These are phyloP conservation scores for Nautilus pompilius DNA, from an alignment of 1,140 invertebrate species.

Conservation along the genomic window DNA sequence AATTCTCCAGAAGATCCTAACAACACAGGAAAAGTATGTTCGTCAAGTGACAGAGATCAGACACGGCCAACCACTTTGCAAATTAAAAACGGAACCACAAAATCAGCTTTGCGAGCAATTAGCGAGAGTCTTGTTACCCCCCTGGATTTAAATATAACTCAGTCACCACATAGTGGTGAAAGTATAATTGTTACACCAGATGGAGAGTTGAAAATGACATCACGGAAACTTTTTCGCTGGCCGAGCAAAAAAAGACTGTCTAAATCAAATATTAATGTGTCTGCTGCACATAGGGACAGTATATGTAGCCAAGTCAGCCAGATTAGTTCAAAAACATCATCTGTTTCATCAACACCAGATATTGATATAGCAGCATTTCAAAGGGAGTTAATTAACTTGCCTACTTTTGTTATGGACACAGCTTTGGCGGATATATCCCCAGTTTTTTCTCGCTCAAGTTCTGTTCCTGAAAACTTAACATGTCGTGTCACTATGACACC, in stretches of 20 bases:
- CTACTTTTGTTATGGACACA: conserved; percentile 53
- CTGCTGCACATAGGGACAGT: conserved; percentile 12
- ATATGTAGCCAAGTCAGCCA: conserved; percentile 4
- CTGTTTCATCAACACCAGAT: conserved; percentile 22
- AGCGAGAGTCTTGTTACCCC: conserved; percentile 50
- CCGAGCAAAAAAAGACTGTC: conserved; percentile 45
- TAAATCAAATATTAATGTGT: conserved; percentile 43
- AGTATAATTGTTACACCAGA: conserved; percentile 16
- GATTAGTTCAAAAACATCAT: conserved; percentile 9
- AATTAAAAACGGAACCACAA: conserved; percentile 43
- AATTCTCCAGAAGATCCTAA: conserved; percentile 1
- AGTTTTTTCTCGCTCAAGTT: conserved; percentile 48
- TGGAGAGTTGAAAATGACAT: conserved; percentile 21
- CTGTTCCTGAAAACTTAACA: conserved; percentile 48
- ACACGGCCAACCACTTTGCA: conserved; percentile 13
- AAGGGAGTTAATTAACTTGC: conserved; percentile 53
- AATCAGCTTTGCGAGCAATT: conserved; percentile 42
- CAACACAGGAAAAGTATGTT: neutral
- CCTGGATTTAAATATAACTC: conserved; percentile 35
- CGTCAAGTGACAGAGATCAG: conserved; percentile 11
- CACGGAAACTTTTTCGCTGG: conserved; percentile 39
- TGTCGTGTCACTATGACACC: conserved; percentile 1
- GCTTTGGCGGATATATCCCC: conserved; percentile 40
- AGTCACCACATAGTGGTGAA: neutral
- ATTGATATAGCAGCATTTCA: conserved; percentile 51